A percentile compares a stretch with the other conserved stretches of the same genome.
Conservation (phyloP, 2,113 vertebrate species). For the Podarcis raffonei region DNA sequence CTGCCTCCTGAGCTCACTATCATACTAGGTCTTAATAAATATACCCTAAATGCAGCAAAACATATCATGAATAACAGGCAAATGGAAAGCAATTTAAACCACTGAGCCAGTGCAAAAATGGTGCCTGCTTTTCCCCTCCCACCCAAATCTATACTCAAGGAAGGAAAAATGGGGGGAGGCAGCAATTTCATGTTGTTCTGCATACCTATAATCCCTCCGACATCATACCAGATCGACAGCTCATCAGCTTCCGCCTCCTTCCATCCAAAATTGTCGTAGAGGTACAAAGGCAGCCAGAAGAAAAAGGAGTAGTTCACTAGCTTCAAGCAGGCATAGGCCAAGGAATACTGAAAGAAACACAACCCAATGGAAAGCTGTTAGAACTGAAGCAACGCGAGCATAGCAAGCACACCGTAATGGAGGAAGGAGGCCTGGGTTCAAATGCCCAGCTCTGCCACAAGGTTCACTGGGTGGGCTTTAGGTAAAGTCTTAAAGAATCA, state of each 20-base stretch:
- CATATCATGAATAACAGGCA: neutral
- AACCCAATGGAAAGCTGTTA: slow-evolving; percentile 12
- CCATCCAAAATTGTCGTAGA: slow-evolving; percentile 93
- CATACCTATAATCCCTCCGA: slow-evolving; percentile 94
- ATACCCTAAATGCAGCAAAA: neutral
- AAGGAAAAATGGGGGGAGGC: slow-evolving; percentile 5
- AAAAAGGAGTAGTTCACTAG: slow-evolving; percentile 98
- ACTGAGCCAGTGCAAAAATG: neutral
- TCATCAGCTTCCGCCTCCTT: slow-evolving; percentile 93
- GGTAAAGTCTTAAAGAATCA: neutral
- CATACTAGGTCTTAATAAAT: too few species aligned
- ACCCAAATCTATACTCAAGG: neutral
- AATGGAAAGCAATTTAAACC: neutral
- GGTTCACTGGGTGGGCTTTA: too few species aligned
- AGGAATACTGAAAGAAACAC: slow-evolving; percentile 84
- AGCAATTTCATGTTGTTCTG: neutral
- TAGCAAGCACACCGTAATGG: neutral
- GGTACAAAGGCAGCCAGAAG: slow-evolving; percentile 98
- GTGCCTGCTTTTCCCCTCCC: neutral
- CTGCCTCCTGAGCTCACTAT: neutral
- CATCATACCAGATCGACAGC: slow-evolving; percentile 95
- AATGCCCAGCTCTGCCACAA: neutral
- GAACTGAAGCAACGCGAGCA: slow-evolving; percentile 3
- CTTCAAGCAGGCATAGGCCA: slow-evolving; percentile 95
- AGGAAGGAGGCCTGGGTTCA: neutral